Evolutionary conservation across 2,113 vertebrate genomes (phyloP).

Genomic region (Trochalopteron elliotii): DNA sequence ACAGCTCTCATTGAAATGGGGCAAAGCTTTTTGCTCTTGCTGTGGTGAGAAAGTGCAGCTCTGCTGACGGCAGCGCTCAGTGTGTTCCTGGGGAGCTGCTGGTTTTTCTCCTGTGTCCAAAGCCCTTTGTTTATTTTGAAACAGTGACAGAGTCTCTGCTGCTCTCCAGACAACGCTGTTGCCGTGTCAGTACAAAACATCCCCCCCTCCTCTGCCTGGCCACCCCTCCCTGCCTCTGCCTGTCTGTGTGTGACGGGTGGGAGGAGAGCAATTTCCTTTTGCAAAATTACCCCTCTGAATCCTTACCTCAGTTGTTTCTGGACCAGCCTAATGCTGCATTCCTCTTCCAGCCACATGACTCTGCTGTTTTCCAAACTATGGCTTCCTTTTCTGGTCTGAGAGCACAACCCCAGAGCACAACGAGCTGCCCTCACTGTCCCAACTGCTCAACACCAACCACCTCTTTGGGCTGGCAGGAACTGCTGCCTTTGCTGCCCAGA

Average conservation of each 20-base stretch:
- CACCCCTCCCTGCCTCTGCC: neutral
- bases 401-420: neutral
- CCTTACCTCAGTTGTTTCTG: constrained; percentile 20
- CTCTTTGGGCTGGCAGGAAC: neutral
- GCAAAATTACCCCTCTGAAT: neutral
- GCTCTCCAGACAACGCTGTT: neutral
- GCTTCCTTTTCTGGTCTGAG: neutral
- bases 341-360: neutral
- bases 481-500: neutral
- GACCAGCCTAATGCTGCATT: neutral
- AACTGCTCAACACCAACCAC: neutral
- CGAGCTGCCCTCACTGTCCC: fast-evolving
- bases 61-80: fast-evolving
- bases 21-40: neutral
- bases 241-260: neutral
- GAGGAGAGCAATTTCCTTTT: neutral
- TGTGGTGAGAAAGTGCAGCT: neutral
- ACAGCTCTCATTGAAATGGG: neutral
- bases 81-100: neutral
- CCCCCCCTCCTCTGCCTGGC: neutral
- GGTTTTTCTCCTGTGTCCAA: neutral
- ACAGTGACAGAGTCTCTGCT: neutral
- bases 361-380: neutral
- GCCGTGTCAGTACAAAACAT: neutral
- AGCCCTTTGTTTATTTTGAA: constrained; percentile 39